Conservation (phyloP, 2,797 vertebrate species). For the Antennarius maculatus region DNA sequence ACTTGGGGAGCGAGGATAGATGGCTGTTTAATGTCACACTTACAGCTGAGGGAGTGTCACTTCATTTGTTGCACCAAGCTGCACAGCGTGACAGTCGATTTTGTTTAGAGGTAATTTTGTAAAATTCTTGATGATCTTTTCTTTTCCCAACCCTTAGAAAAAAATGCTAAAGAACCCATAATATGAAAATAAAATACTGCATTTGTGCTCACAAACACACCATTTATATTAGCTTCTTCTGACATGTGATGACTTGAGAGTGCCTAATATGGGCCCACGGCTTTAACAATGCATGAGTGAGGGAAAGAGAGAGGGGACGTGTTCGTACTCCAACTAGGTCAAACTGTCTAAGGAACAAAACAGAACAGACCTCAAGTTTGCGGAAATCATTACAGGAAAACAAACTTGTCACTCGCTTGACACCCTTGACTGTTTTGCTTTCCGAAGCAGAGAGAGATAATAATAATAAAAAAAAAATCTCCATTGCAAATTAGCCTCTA, state of each 20-base stretch:
- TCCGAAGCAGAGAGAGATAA: constrained; percentile 79
- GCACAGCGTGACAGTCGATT: constrained; percentile 10
- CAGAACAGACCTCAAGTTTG: constrained; percentile 86
- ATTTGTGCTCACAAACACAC: constrained; percentile 31
- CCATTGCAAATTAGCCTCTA: constrained; percentile 90
- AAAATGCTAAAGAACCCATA: constrained; percentile 7
- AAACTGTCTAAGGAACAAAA: constrained; percentile 85
- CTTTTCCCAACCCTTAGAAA: constrained; percentile 13
- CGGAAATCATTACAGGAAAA: constrained; percentile 87
- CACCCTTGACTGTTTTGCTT: constrained; percentile 82
- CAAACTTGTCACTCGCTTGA: constrained; percentile 87
- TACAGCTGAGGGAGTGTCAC: constrained; percentile 54
- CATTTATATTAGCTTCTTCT: constrained; percentile 68
- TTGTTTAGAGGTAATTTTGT: constrained; percentile 39
- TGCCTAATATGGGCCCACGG: constrained; percentile 72
- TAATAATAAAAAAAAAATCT: constrained; percentile 78
- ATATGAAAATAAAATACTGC: constrained; percentile 31
- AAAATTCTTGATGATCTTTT: constrained; percentile 40
- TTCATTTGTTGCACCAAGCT: constrained; percentile 25
- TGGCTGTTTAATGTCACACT: constrained; percentile 64
- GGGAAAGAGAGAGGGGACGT: constrained; percentile 76
- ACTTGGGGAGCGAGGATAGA: constrained; percentile 57
- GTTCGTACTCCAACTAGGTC: constrained; percentile 84
- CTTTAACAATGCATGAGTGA: constrained; percentile 80
- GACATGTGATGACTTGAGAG: constrained; percentile 76